A percentile compares a stretch with the other conserved stretches of the same genome.
These are phyloP conservation scores for Dendroctonus ponderosae DNA, from an alignment of 1,140 invertebrate genomes.

Conservation along the genomic window DNA sequence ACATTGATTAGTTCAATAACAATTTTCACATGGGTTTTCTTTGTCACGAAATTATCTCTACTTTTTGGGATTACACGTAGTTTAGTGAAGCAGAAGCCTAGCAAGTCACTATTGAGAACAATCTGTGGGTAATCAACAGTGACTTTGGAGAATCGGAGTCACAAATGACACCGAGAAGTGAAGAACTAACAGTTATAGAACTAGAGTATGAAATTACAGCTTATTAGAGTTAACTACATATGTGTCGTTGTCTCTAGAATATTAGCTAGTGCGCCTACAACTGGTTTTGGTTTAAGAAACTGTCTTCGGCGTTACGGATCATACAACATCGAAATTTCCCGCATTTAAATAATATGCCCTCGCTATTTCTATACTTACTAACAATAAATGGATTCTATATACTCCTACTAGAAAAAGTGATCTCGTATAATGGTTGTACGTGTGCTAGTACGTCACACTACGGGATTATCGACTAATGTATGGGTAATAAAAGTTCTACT, in stretches of 20 bases:
- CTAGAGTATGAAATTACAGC: slow-evolving; percentile 40
- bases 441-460: slow-evolving; percentile 18
- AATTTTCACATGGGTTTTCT: slow-evolving; percentile 35
- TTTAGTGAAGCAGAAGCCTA: slow-evolving; percentile 41
- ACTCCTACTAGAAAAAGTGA: not conserved
- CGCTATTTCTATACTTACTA: not conserved
- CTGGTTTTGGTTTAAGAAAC: no score
- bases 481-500: slow-evolving; percentile 33
- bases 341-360: not conserved
- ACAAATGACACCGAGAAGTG: slow-evolving; percentile 6
- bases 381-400: not conserved
- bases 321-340: no score
- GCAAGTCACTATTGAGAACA: slow-evolving; percentile 1
- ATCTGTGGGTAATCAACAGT: slow-evolving; percentile 1
- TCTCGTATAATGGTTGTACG: slow-evolving; percentile 4
- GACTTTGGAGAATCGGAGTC: slow-evolving; percentile 5
- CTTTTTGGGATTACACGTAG: slow-evolving; percentile 39
- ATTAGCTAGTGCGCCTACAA: not conserved
- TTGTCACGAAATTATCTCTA: slow-evolving; percentile 46
- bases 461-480: slow-evolving; percentile 17
- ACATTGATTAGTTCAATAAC: slow-evolving; percentile 49
- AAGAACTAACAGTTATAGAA: slow-evolving; percentile 32
- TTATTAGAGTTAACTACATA: slow-evolving; percentile 39
- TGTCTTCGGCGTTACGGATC: no score
- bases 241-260: slow-evolving; percentile 50